Percentiles rank a stretch among this genome's conserved stretches.
Evolutionary conservation across 2,113 vertebrate species (phyloP).

Genomic region (Clinocottus analis): DNA sequence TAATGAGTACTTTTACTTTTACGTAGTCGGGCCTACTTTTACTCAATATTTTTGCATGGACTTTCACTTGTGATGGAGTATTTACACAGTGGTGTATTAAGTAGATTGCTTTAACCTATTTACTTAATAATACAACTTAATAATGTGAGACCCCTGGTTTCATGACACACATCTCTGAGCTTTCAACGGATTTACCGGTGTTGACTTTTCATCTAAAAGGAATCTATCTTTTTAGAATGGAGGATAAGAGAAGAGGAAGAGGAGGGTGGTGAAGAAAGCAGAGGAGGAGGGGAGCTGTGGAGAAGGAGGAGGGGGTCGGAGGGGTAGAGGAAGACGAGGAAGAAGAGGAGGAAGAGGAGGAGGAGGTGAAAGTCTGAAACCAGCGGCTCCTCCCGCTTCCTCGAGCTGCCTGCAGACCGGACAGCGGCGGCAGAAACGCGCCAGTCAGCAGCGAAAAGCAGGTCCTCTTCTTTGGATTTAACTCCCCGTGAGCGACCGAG

Average conservation of each 20-base stretch:
- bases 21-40: background rate
- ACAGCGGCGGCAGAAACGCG: constrained; percentile 30
- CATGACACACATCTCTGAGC: constrained; percentile 8
- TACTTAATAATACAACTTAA: too few relatives aligned
- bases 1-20: background rate
- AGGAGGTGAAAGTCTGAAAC: constrained; percentile 6
- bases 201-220: constrained; percentile 76
- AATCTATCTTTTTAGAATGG: constrained; percentile 42
- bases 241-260: constrained; percentile 19
- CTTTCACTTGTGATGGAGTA: background rate
- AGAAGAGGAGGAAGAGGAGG: background rate
- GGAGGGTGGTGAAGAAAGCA: background rate
- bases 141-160: background rate
- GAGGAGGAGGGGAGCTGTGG: background rate
- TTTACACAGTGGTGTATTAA: background rate
- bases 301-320: background rate
- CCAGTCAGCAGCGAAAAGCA: constrained; percentile 8
- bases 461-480: constrained; percentile 34
- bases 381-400: constrained; percentile 58
- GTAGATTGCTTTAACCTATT: too few relatives aligned
- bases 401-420: constrained; percentile 44
- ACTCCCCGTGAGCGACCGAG: background rate
- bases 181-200: constrained; percentile 40
- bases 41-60: background rate
- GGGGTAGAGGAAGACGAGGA: background rate